phyloP scores from a whole-genome alignment of 1,140 invertebrate genomes.

The Octopus bimaculoides region DNA sequence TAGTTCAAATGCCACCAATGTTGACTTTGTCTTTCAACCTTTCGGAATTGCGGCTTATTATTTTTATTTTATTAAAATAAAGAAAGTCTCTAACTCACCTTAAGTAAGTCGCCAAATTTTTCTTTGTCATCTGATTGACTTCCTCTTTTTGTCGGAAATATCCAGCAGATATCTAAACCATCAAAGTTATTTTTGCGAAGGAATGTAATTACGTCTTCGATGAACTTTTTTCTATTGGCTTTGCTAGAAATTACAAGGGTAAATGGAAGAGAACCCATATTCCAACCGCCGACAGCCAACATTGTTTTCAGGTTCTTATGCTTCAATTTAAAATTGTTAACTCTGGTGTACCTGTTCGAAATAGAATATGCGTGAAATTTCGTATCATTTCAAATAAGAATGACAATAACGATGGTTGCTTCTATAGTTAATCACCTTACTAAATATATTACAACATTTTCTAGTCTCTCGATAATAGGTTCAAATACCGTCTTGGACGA shows the following conservation, averaged over 20 bases:
- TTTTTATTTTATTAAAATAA: no score
- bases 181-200: constrained; percentile 90
- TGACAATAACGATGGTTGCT: no score
- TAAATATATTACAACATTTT: no score
- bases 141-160: constrained; percentile 88
- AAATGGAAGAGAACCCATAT: constrained; percentile 80
- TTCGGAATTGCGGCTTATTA: no score
- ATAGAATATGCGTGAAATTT: no score
- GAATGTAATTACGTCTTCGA: constrained; percentile 71
- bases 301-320: constrained; percentile 90
- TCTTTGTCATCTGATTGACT: constrained; percentile 86
- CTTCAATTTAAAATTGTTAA: constrained; percentile 88
- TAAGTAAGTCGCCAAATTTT: constrained; percentile 66
- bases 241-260: constrained; percentile 37
- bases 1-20: no score
- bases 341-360: constrained; percentile 81
- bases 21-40: no score
- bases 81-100: no score
- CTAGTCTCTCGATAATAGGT: no score
- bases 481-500: no score
- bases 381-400: no score
- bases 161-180: constrained; percentile 94
- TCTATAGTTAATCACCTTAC: no score
- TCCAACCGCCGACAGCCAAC: constrained; percentile 94
- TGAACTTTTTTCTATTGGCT: constrained; percentile 36